Evolutionary conservation across 1,140 invertebrate species (phyloP).

Genomic region (Drosophila tsacasi): DNA sequence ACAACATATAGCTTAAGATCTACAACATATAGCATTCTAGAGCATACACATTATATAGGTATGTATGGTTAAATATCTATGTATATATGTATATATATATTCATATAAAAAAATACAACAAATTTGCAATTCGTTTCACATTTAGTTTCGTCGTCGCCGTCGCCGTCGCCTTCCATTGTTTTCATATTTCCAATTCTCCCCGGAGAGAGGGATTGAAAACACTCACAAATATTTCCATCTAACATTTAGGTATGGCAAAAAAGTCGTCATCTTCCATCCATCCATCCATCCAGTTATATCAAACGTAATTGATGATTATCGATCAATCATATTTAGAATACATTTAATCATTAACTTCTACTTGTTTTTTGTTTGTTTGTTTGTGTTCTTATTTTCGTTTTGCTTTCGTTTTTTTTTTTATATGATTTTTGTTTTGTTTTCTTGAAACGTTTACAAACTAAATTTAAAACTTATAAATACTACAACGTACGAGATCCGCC

Average conservation of each 20-base stretch:
- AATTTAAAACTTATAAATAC: constrained; percentile 83
- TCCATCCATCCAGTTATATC: constrained; percentile 37
- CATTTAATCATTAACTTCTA: constrained; percentile 38
- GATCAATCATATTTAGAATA: constrained; percentile 65
- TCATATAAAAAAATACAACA: constrained; percentile 81
- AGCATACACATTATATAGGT: constrained; percentile 49
- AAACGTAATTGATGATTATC: constrained; percentile 34
- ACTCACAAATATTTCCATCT: constrained; percentile 55
- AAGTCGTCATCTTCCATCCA: constrained; percentile 38
- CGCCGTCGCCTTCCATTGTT: constrained; percentile 44
- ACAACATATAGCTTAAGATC: constrained; percentile 70
- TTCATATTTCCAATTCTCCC: constrained; percentile 40
- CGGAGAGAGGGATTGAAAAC: constrained; percentile 17
- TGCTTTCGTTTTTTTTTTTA: constrained; percentile 12
- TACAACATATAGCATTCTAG: constrained; percentile 70
- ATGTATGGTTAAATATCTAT: constrained; percentile 54
- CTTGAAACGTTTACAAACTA: constrained; percentile 70
- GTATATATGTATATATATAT: constrained; percentile 48
- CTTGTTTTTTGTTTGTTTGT: constrained; percentile 29
- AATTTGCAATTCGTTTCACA: constrained; percentile 78
- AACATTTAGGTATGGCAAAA: constrained; percentile 78
- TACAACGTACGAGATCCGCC: constrained; percentile 81
- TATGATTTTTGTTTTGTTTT: constrained; percentile 40
- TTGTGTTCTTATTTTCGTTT: constrained; percentile 34
- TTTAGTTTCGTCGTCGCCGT: constrained; percentile 37